Base-by-base conservation (phyloP, 2,797 vertebrate species). In the Antennarius maculatus region DNA sequence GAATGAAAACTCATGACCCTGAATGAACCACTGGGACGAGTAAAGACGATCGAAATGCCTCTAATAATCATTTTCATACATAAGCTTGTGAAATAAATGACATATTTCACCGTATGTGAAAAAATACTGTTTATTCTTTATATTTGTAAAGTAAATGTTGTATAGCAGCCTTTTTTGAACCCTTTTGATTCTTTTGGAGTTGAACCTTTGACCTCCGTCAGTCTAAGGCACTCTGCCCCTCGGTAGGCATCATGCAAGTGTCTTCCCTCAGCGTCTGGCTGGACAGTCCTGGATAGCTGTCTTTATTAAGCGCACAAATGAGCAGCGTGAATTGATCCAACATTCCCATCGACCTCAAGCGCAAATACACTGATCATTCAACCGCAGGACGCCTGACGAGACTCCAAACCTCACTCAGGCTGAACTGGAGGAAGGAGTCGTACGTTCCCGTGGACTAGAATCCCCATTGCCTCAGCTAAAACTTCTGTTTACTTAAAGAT, bases 211-310 rank as follows among this genome's bases (percentile, higher is more conserved):
- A 74, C 76, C 76, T 74, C 63, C 8, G 61, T 86, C 86, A 76
- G 77, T 85, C 88, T 93, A 93, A 94, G 92, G 93, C 93, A 94
- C 93, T 88, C 92, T 69, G 89, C 88, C 91, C 83, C 59, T 63
- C 52, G 63, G 74, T 65, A 57, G 64, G 67, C 57, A 43, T 69
- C 79, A 58, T 28, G 43, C 23, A 7, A 57, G 70, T 76, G 71
- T 69, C 58, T 56, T 43, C 68, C 54, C 48, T 70, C n/a, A 10
- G 61, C 54, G 17, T 57, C 70, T 31, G 58, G 66, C 68, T 50
- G 59, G 76, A 82, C 74, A 8, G 53, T 67, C 28, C 41, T 17
- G 28, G 63, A 78, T 82, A 54, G 74, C 76, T 86, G 81, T 72
- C 68, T 71, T 80, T 31, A 7, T 69, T 62, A 67, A 80, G 80